Conservation (phyloP, 23 tunicate species). For the Styela plicata region DNA sequence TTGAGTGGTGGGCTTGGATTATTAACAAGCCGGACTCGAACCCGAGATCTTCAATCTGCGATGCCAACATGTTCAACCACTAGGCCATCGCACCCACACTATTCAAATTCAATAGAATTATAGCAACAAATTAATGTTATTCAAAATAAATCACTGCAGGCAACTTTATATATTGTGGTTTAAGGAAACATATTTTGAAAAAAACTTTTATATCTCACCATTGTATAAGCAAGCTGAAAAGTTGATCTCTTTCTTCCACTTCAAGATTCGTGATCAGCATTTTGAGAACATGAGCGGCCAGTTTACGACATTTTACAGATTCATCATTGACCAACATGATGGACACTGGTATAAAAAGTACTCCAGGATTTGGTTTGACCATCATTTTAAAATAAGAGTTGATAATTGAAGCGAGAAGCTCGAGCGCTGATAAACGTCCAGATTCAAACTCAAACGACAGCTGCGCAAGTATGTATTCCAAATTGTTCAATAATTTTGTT, state of each 20-base stretch:
- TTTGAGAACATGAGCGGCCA: slow-evolving; percentile 51
- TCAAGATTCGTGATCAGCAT: slow-evolving; percentile 37
- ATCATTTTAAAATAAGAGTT: slow-evolving; percentile 36
- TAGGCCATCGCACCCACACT: too few species aligned
- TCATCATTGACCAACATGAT: slow-evolving; percentile 70
- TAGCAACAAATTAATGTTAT: too few species aligned
- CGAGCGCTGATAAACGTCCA: slow-evolving; percentile 65
- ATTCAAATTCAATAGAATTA: too few species aligned
- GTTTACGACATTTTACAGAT: slow-evolving; percentile 55
- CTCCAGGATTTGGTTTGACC: slow-evolving; percentile 22
- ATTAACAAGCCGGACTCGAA: too few species aligned
- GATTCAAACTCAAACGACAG: slow-evolving; percentile 68
- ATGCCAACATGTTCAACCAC: too few species aligned
- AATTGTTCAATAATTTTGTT: slow-evolving; percentile 28
- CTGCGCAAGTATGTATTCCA: slow-evolving; percentile 65
- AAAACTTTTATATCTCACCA: too few species aligned
- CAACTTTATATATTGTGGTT: too few species aligned
- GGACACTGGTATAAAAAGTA: slow-evolving; percentile 62
- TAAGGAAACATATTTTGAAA: too few species aligned
- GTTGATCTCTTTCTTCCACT: slow-evolving; percentile 33
- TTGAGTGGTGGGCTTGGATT: too few species aligned
- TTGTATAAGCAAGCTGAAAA: slow-evolving; percentile 46
- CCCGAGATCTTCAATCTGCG: too few species aligned
- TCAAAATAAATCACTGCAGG: too few species aligned
- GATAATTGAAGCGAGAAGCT: slow-evolving; percentile 47